Evolutionary conservation across 2,797 vertebrate genomes (phyloP), one percentile per base, ranked within the genome.

Genomic region (Corythornis leucogaster): DNA sequence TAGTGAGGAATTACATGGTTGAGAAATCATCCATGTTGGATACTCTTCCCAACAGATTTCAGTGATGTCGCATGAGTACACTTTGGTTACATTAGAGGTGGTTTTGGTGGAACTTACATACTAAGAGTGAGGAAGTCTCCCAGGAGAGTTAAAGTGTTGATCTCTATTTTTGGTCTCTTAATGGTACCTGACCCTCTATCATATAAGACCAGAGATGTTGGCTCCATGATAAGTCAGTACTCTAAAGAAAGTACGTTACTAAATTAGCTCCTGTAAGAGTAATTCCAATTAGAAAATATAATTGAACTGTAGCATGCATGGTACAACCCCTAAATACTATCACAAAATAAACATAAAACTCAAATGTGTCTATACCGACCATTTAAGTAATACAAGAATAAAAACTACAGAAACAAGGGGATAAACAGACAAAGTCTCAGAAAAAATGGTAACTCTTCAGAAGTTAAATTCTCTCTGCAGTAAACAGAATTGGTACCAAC

Each of bases 1-100:
- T 58, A 80, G 64, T 63, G 68, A 85, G 76, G 43, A 87, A 89
- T 87, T 62, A 90, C 62, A 45, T 54, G 51, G 68, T 16, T 85
- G 66, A 85, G 62, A 73, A 91, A 80, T 77, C 53, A 53, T 66
- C 91, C 24, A 40, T 14, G 31, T 71, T 33, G 66, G 61, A 77
- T 62, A 68, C 22, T 80, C 54, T 10, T 90, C 63, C 69, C 76
- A 66, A 24, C 12, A 85, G 81, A 71, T 78, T 77, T 83, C 79
- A 71, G 26, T 15, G 9, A 70, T 54, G 91, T 78, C 68, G 54
- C 53, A 14, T 61, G 68, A 87, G 66, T 21, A 76, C 14, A 6
- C 71, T 82, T 75, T 24, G 48, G 55, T 43, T 82, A 75, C 40
- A 46, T 38, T 64, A 51, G 38, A 68, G 68, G 22, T 62, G 61